Base-by-base conservation (phyloP, 2,888 invertebrate species). In the Meiosimyza platycephala region DNA sequence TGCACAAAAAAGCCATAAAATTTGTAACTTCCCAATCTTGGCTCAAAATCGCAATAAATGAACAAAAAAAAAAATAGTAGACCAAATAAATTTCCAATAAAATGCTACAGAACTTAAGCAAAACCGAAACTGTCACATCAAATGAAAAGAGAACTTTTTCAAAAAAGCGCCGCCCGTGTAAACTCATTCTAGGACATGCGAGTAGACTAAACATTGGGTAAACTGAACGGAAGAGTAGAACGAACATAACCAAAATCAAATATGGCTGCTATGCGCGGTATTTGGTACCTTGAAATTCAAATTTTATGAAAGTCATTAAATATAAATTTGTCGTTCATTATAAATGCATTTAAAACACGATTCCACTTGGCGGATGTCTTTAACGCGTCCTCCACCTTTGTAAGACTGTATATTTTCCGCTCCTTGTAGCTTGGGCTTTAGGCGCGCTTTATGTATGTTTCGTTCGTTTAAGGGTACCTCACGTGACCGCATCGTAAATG, bases 271-370 rank as follows among this genome's bases (percentile, higher is more conserved):
- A 6, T 40, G 57, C 9, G 50, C 85, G 81, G 80, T 76, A 67
- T 80, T 78, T 81, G 85, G 83, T 81, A 82, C 80, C 40, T 85
- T 85, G 85, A 85, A 85, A 85, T 85, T 86, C 83, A 86, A 86
- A 85, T 85, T 86, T 86, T 86, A 86, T 86, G 85, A 84, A 77
- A 82, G 83, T 86, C 86, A 86, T 86, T 86, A 86, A 85, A 86
- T 86, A 86, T 86, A 86, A 86, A 86, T 86, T 86, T 86, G 86
- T 86, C 82, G 81, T 80, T 79, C 77, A 78, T 78, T 79, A 77
- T 76, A 76, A 76, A 69, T 72, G 75, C 51, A 66, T 72, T 65
- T 66, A 65, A 67, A 74, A 71, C 68, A 64, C 68, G 69, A n/a
- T 13, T n/a, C 40, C 40, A 40, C 40, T 40, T 40, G 40, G 40